A percentile compares a stretch with the other conserved stretches of the same genome.
Evolutionary conservation across 2,888 invertebrate species (phyloP).

Genomic region (Bugulina stolonifera): DNA sequence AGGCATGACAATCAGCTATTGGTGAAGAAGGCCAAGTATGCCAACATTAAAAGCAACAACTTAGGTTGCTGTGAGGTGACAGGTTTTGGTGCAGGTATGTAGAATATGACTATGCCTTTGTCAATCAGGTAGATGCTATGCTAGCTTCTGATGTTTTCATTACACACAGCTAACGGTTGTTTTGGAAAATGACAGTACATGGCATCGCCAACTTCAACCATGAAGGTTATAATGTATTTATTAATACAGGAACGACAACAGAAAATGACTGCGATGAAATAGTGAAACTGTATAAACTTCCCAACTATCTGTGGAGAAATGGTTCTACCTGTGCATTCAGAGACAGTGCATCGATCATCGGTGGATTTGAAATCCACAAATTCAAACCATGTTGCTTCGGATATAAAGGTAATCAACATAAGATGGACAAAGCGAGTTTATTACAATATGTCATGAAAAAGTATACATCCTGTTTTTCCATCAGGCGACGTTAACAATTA

Average conservation of each 20-base stretch:
- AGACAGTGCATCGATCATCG: not conserved
- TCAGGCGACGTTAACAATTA: too few species aligned
- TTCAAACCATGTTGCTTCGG: constrained; percentile 25
- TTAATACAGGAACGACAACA: constrained; percentile 25
- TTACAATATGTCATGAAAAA: too few species aligned
- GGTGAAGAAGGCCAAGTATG: not conserved
- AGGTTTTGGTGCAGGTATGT: constrained; percentile 23
- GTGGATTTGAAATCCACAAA: constrained; percentile 22
- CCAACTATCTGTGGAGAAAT: constrained; percentile 22
- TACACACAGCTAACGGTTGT: not conserved
- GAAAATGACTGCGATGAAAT: not conserved
- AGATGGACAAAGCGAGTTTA: too few species aligned
- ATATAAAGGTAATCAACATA: not conserved
- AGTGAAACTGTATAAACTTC: not conserved
- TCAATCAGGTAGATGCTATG: too few species aligned
- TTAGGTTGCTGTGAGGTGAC: constrained; percentile 9
- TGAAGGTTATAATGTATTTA: too few species aligned
- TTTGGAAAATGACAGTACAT: too few species aligned
- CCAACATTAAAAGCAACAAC: not conserved
- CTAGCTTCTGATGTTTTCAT: too few species aligned
- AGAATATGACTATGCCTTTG: too few species aligned
- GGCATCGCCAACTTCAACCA: too few species aligned
- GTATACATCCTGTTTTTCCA: too few species aligned
- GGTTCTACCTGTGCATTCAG: not conserved
- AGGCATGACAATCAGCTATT: not conserved